A percentile compares a stretch with the other conserved stretches of the same genome.
Evolutionary conservation across 2,113 vertebrate species (phyloP).

Genomic region (Catharus fuscescens): DNA sequence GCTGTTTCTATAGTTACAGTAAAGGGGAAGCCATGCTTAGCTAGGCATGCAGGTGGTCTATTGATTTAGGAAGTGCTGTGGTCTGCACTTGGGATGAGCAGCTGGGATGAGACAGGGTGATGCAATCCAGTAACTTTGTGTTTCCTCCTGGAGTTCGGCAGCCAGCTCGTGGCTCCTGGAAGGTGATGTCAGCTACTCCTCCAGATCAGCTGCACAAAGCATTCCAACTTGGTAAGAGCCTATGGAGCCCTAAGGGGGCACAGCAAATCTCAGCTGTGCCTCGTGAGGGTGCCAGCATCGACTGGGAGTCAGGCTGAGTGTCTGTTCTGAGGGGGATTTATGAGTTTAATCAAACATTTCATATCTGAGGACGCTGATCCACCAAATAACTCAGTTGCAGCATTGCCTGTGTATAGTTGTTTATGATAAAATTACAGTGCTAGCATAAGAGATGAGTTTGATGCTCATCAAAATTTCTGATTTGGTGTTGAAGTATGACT

Average conservation of each 20-base stretch:
- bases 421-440: slow-evolving; percentile 1
- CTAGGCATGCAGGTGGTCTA: not conserved
- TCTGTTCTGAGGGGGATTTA: slow-evolving; percentile 5
- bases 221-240: not conserved
- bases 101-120: not conserved
- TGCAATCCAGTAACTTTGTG: not conserved
- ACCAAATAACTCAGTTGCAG: not conserved
- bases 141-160: not conserved
- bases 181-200: not conserved
- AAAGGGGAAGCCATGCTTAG: not conserved
- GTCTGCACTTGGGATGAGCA: not conserved
- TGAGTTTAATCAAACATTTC: slow-evolving; percentile 9
- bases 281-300: not conserved
- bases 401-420: not conserved
- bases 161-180: not conserved
- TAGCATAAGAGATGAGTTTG: not conserved
- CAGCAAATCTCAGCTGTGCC: not conserved
- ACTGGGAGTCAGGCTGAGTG: not conserved
- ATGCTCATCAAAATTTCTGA: not conserved
- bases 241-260: rapidly evolving
- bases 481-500: not conserved
- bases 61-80: not conserved
- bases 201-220: not conserved
- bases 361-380: not conserved
- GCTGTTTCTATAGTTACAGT: not conserved